Evolutionary conservation across 1,140 invertebrate species (phyloP), one percentile per base, ranked within the genome.

Genomic region (Gryon sp.): DNA sequence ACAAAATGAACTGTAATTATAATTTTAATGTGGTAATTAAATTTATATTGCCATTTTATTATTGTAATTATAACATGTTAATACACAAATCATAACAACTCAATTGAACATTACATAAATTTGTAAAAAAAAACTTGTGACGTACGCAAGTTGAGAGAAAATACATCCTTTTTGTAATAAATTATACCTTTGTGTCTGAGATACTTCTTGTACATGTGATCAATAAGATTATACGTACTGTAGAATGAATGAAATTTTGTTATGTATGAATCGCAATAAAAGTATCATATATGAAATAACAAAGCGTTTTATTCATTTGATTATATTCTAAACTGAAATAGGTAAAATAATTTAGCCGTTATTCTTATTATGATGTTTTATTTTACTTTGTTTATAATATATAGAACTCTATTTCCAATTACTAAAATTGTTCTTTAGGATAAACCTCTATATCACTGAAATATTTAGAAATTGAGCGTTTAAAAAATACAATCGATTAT

Each of bases 381-480:
- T 26, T 57, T 63, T 53, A 65, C 65, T 50, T 53, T 52, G 45
- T 53, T 43, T 72, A 62, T 45, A 26, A 60, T 70, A 43, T 60
- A 62, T 70, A 62, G 53, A 72, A 53, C 41, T 73, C 41, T 73
- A 73, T 63, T 38, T 65, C 69, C 69, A 65, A 73, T 73, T 12
- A 48, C 52, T 52, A 22, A 65, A 74, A 74, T 74, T 34, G 15
- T 45, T 32, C n/a, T 32, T 59, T 65, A 74, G 45, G 57, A 59
- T 43, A 72, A 57, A 65, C 46, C 59, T 57, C 34, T 62, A 55
- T 65, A 43, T 59, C 43, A 14, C 59, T 74, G 52, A 50, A 65
- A 74, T 60, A 74, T n/a, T 26, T 65, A 65, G 32, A 66, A 55
- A 55, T 74, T 74, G 70, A 74, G 70, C 70, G 65, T 38, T 74